phyloP scores from a whole-genome alignment of 2,888 invertebrate species.

The Perdita meconis region DNA sequence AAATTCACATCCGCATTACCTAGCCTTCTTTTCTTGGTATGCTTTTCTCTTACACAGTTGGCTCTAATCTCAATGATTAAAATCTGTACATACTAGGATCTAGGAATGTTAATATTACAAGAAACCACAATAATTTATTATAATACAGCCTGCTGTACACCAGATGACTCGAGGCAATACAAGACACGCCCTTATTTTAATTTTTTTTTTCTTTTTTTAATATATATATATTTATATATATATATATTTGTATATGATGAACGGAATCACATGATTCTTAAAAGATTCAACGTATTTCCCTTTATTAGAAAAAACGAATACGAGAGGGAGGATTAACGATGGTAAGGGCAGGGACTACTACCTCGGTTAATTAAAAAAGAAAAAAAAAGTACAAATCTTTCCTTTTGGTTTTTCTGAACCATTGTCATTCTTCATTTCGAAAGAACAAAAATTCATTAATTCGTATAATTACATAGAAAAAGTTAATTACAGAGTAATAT shows the following conservation, averaged over 20 bases:
- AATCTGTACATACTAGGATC: constrained; percentile 79
- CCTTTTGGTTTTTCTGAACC: constrained; percentile 31
- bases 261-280: constrained; percentile 63
- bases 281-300: constrained; percentile 62
- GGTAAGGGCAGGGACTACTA: constrained; percentile 80
- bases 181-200: constrained; percentile 73
- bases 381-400: constrained; percentile 54
- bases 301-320: constrained; percentile 68
- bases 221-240: no score
- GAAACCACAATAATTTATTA: constrained; percentile 84
- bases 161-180: constrained; percentile 82
- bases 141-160: constrained; percentile 84
- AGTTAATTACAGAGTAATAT: constrained; percentile 40
- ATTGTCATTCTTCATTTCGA: constrained; percentile 41
- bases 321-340: constrained; percentile 77
- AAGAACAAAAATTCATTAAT: constrained; percentile 36
- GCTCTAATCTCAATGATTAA: constrained; percentile 77
- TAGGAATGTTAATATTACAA: constrained; percentile 82
- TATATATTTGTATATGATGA: constrained; percentile 62
- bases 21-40: constrained; percentile 61
- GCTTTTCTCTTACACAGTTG: constrained; percentile 69
- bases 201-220: no score
- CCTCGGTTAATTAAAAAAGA: constrained; percentile 59
- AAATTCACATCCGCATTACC: constrained; percentile 63
- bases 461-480: constrained; percentile 39